These are phyloP conservation scores for Morpho helenor DNA, from an alignment of 2,888 invertebrate genomes.

Conservation along the genomic window DNA sequence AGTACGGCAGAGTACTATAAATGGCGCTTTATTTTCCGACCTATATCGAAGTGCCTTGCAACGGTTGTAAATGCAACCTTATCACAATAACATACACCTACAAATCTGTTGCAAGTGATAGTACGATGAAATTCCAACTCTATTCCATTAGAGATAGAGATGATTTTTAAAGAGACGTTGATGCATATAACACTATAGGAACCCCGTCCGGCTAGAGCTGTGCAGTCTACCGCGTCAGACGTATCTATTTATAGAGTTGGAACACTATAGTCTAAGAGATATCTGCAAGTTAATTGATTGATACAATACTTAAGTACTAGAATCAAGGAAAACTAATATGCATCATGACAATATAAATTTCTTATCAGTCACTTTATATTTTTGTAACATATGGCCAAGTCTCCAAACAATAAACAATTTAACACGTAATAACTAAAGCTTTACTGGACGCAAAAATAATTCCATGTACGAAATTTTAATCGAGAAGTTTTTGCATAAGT, in stretches of 20 bases:
- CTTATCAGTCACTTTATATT: no score
- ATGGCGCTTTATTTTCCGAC: constrained; percentile 67
- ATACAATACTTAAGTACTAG: no score
- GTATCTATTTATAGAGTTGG: constrained; percentile 67
- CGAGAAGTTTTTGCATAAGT: no score
- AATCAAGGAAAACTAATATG: no score
- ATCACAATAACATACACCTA: constrained; percentile 21
- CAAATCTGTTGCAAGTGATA: constrained; percentile 14
- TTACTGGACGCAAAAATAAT: no score
- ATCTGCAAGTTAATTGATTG: neutral
- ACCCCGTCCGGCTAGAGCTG: constrained; percentile 33
- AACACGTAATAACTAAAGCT: no score
- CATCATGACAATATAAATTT: no score
- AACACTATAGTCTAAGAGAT: constrained; percentile 27
- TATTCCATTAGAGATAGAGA: constrained; percentile 27
- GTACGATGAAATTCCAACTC: constrained; percentile 29
- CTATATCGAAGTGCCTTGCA: constrained; percentile 45
- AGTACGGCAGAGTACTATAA: constrained; percentile 73
- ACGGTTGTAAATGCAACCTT: constrained; percentile 36
- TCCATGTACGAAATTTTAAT: no score
- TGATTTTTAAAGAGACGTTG: constrained; percentile 26
- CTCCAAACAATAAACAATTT: no score
- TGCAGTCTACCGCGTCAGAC: constrained; percentile 68
- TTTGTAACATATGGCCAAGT: no score
- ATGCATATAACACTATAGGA: constrained; percentile 36